A percentile compares a stretch with the other conserved stretches of the same genome.
Conservation (phyloP, 2,113 vertebrate species). For the Bubo blakistoni region DNA sequence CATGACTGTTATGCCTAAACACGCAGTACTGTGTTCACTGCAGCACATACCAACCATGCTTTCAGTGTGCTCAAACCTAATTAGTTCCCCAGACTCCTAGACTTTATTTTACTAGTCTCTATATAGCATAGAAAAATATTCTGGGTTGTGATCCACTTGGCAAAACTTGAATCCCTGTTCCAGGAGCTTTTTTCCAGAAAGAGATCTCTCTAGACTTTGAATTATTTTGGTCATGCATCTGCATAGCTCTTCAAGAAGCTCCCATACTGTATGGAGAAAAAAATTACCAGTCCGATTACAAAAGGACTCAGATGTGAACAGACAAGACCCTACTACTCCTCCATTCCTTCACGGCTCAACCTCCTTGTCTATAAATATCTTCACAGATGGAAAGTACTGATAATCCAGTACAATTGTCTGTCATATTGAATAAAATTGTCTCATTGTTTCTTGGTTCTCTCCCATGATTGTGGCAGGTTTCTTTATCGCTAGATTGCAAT, state of each 20-base stretch:
- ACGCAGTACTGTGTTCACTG: neutral
- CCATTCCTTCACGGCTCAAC: neutral
- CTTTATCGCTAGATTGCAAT: neutral
- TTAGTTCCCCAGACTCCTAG: conserved; percentile 61
- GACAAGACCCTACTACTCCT: neutral
- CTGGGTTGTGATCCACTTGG: conserved; percentile 60
- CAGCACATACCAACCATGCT: neutral
- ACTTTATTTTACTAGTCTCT: neutral
- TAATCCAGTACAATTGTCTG: neutral
- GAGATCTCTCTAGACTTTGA: neutral
- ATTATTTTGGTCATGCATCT: conserved; percentile 15
- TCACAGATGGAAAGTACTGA: neutral
- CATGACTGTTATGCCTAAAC: neutral
- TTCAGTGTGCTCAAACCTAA: conserved; percentile 55
- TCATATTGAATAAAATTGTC: neutral
- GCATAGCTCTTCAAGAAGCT: conserved; percentile 20
- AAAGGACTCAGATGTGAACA: neutral
- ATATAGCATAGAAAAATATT: conserved; percentile 56
- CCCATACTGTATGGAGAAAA: neutral
- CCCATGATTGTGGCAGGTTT: neutral
- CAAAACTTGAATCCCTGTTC: conserved; percentile 47
- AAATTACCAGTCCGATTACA: neutral
- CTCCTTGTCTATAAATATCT: neutral
- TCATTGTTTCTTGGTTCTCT: neutral
- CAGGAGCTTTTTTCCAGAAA: conserved; percentile 57